Conservation (phyloP, 2,888 invertebrate species). For the Coecobrya sp. region DNA sequence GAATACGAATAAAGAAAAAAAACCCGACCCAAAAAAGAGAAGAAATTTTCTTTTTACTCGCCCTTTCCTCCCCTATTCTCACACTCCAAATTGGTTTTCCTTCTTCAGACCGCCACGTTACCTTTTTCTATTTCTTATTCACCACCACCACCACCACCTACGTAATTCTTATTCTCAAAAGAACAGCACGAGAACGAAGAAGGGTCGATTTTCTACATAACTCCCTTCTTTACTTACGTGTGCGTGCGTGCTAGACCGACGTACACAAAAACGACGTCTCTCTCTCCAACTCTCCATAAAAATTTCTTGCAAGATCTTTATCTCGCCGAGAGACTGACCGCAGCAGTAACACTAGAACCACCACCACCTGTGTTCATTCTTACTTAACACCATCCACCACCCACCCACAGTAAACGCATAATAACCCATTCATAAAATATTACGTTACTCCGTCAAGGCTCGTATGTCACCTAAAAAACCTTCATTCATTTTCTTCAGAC, state of each 20-base stretch:
- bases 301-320: neutral
- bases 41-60: conserved; percentile 68
- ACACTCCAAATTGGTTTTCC: neutral
- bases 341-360: neutral
- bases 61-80: conserved; percentile 80
- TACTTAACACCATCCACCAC: no score
- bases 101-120: neutral
- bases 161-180: no score
- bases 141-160: no score
- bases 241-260: neutral
- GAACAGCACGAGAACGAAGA: neutral
- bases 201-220: neutral
- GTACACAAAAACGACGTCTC: no score
- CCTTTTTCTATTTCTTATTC: conserved; percentile 36
- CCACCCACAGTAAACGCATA: no score
- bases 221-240: neutral
- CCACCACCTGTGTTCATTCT: neutral
- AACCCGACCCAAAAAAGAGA: neutral
- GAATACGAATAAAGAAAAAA: neutral
- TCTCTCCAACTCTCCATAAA: neutral
- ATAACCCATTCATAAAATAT: neutral
- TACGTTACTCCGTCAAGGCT: no score
- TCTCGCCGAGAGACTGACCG: neutral
- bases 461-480: neutral
- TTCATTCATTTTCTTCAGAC: neutral